These are phyloP conservation scores for Trilocha varians DNA, from an alignment of 2,888 invertebrate species.

Conservation along the genomic window DNA sequence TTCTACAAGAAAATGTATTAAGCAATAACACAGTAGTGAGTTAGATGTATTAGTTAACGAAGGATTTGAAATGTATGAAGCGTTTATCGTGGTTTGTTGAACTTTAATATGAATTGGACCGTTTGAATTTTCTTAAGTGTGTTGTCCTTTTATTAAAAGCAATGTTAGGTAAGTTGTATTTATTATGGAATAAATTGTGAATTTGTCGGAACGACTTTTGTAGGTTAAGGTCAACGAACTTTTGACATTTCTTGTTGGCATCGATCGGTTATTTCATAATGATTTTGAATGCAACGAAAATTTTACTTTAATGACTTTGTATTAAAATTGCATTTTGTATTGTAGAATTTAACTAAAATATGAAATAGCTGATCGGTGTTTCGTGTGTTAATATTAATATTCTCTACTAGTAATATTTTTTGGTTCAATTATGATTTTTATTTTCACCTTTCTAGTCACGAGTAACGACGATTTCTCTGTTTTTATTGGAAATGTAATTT, in stretches of 20 bases:
- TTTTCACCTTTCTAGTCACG: slow-evolving; percentile 64
- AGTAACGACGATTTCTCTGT: slow-evolving; percentile 53
- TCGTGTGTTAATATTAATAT: slow-evolving; percentile 32
- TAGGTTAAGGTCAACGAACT: slow-evolving; percentile 37
- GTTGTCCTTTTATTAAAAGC: slow-evolving; percentile 31
- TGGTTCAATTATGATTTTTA: slow-evolving; percentile 43
- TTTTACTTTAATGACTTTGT: no score
- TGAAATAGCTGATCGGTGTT: slow-evolving; percentile 32
- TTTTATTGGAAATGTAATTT: slow-evolving; percentile 4
- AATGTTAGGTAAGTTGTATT: slow-evolving; percentile 7
- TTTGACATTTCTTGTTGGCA: slow-evolving; percentile 15
- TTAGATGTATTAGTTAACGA: slow-evolving; percentile 12
- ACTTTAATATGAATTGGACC: no score
- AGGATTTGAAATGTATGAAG: not conserved
- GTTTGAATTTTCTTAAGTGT: slow-evolving; percentile 9
- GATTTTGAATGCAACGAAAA: no score
- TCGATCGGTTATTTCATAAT: not conserved
- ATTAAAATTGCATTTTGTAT: no score
- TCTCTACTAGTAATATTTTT: slow-evolving; percentile 49
- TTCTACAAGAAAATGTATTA: not conserved
- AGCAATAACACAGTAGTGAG: not conserved
- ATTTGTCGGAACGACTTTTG: slow-evolving; percentile 4
- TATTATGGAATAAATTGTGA: slow-evolving; percentile 3
- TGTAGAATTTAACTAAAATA: no score
- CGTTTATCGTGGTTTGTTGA: not conserved